These are phyloP conservation scores for Callipepla californica DNA, from an alignment of 2,113 vertebrate species.

Conservation along the genomic window DNA sequence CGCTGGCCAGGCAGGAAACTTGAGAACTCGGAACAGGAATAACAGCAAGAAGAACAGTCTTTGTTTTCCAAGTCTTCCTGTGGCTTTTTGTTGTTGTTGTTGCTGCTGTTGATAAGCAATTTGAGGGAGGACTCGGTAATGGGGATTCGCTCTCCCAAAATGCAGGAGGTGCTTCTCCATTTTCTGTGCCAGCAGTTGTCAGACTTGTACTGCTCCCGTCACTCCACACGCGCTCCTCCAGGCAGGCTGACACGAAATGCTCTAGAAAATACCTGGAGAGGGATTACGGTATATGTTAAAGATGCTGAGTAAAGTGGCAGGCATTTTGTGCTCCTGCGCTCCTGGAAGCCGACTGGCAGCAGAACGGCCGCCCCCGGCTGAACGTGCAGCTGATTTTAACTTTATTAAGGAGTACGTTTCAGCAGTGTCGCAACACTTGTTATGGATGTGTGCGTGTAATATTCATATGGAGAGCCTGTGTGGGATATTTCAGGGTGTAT, in stretches of 20 bases:
- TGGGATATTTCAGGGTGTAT: background rate
- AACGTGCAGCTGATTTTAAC: background rate
- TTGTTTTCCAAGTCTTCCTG: slow-evolving; percentile 32
- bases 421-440: background rate
- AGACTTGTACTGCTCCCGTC: slow-evolving; percentile 76
- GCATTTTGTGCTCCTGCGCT: slow-evolving; percentile 68
- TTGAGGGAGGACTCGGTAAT: background rate
- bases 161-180: slow-evolving; percentile 55
- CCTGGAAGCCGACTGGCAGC: background rate
- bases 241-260: slow-evolving; percentile 79
- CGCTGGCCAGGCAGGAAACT: slow-evolving; percentile 42
- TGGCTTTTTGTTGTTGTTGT: background rate
- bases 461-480: fast-evolving
- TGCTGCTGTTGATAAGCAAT: background rate
- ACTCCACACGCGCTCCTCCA: slow-evolving; percentile 80
- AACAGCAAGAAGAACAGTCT: background rate
- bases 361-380: background rate
- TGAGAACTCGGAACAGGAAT: slow-evolving; percentile 29
- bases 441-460: background rate
- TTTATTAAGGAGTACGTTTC: slow-evolving; percentile 15
- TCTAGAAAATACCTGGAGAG: slow-evolving; percentile 78
- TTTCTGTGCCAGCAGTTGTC: slow-evolving; percentile 70
- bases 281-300: slow-evolving; percentile 74
- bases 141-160: slow-evolving; percentile 15
- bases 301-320: slow-evolving; percentile 69